phyloP scores from a whole-genome alignment of 2,888 invertebrate species.

The Cantharis lateralis region DNA sequence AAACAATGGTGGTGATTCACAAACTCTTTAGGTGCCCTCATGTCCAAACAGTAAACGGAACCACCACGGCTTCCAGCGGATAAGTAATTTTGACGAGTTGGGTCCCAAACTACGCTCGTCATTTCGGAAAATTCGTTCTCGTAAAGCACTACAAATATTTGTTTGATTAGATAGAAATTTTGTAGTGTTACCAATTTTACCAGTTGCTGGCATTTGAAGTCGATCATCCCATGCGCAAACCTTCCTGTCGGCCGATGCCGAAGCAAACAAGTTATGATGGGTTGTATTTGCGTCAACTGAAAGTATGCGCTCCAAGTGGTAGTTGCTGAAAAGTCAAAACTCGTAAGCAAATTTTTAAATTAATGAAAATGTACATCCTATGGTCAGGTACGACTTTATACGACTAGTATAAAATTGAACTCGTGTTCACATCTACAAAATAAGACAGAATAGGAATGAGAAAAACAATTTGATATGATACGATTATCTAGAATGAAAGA shows the following conservation, averaged over 20 bases:
- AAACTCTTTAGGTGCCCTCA: slow-evolving; percentile 53
- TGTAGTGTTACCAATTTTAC: slow-evolving; percentile 32
- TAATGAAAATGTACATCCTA: too few relatives aligned
- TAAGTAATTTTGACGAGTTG: slow-evolving; percentile 52
- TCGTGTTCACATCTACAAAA: too few relatives aligned
- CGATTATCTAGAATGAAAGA: too few relatives aligned
- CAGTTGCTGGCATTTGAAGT: slow-evolving; percentile 51
- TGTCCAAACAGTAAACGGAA: slow-evolving; percentile 59
- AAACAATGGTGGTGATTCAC: slow-evolving; percentile 46
- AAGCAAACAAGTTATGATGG: slow-evolving; percentile 59
- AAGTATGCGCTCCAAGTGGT: slow-evolving; percentile 47
- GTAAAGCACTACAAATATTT: slow-evolving; percentile 52
- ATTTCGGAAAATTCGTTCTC: slow-evolving; percentile 53
- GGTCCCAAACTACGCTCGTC: slow-evolving; percentile 55
- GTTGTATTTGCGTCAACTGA: slow-evolving; percentile 57
- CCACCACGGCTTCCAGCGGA: slow-evolving; percentile 60
- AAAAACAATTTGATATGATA: too few relatives aligned
- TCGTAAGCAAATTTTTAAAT: neutral
- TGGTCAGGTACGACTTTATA: too few relatives aligned
- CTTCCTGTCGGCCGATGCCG: slow-evolving; percentile 57
- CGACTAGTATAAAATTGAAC: too few relatives aligned
- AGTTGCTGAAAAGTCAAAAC: slow-evolving; percentile 42
- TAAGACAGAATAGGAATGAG: too few relatives aligned
- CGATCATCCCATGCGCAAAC: slow-evolving; percentile 59
- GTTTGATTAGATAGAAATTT: neutral